Evolutionary conservation across 2,888 invertebrate genomes (phyloP).

Genomic region (Gymnoscelis rufifasciata): DNA sequence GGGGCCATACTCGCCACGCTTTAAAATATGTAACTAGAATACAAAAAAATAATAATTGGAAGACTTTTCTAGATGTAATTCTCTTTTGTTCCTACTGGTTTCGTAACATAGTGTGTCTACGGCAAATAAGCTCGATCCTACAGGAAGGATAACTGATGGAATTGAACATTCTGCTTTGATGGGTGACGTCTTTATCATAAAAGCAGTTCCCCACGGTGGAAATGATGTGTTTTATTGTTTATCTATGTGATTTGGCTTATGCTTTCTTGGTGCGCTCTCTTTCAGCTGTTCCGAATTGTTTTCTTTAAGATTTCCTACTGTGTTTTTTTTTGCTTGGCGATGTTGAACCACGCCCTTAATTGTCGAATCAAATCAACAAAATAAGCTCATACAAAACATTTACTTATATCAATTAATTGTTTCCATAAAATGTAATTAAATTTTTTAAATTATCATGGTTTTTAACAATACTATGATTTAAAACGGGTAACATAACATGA

Average conservation of each 20-base stretch:
- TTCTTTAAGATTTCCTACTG: background rate
- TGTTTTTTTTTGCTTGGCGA: background rate
- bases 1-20: no score
- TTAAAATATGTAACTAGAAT: no score
- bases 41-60: no score
- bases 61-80: no score
- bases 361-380: no score
- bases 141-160: constrained; percentile 33
- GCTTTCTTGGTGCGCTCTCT: constrained; percentile 17
- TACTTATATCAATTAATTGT: no score
- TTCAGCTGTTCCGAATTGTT: constrained; percentile 12
- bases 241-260: constrained; percentile 30
- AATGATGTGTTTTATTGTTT: constrained; percentile 34
- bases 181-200: constrained; percentile 36
- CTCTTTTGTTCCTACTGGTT: constrained; percentile 9
- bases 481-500: no score
- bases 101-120: background rate
- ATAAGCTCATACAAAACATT: no score
- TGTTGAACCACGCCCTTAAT: no score
- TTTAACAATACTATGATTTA: no score
- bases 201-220: constrained; percentile 23
- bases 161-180: constrained; percentile 35
- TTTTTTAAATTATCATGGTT: no score
- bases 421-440: no score
- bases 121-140: constrained; percentile 27